These are phyloP conservation scores for Catalaphyllia jardinei DNA, from an alignment of 64 coral and sea anemone species.

Conservation along the genomic window DNA sequence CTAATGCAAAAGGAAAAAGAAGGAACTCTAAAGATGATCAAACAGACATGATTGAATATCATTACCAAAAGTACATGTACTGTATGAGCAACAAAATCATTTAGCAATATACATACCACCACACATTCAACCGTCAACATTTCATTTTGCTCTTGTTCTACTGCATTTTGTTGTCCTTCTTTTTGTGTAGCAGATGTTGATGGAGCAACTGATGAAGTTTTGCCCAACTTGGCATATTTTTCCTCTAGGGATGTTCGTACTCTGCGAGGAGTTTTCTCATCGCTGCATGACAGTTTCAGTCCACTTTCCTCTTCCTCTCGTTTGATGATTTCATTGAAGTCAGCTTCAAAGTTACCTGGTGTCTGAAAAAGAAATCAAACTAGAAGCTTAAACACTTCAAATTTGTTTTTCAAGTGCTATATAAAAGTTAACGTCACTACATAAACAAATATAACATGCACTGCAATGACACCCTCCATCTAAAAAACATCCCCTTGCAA, in stretches of 20 bases:
- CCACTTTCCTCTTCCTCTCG: constrained; percentile 94
- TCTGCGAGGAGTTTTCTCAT: constrained; percentile 50
- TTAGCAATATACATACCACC: not conserved
- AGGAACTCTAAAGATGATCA: too few species aligned
- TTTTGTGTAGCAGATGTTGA: not conserved
- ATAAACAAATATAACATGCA: too few species aligned
- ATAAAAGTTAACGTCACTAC: too few species aligned
- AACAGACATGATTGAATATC: too few species aligned
- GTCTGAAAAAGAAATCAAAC: constrained; percentile 50
- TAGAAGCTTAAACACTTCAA: not conserved
- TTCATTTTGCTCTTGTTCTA: not conserved
- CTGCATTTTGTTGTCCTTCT: not conserved
- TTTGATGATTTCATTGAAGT: constrained; percentile 96
- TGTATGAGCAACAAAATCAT: not conserved
- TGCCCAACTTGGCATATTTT: constrained; percentile 30
- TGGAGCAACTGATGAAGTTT: not conserved
- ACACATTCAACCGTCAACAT: constrained; percentile 13
- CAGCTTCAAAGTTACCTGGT: constrained; percentile 89
- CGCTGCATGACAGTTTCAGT: constrained; percentile 47
- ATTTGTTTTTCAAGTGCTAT: too few species aligned
- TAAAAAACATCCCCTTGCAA: too few species aligned
- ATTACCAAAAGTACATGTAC: not conserved
- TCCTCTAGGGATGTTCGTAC: constrained; percentile 69
- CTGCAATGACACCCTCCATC: too few species aligned
- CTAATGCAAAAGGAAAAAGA: too few species aligned